phyloP scores from a whole-genome alignment of 2,113 vertebrate species.

The Chloroceryle aenea region DNA sequence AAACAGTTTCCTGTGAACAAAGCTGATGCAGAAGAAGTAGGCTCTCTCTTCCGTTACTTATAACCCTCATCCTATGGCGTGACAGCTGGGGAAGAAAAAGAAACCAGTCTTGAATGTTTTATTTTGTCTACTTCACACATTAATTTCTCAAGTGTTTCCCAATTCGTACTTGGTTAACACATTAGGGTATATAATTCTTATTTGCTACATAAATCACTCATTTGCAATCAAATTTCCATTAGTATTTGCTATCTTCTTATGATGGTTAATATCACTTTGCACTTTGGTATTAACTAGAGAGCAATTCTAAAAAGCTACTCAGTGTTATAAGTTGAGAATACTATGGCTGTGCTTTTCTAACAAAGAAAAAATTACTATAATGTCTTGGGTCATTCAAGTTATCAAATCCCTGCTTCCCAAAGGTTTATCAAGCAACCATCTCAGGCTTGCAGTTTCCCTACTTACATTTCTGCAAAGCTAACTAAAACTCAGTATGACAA shows the following conservation, averaged over 20 bases:
- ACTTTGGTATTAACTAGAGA: slow-evolving; percentile 53
- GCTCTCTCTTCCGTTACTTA: background rate
- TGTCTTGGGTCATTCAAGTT: slow-evolving; percentile 16
- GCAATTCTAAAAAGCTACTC: background rate
- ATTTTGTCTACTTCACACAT: slow-evolving; percentile 53
- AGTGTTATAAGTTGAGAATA: background rate
- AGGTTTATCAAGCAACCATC: background rate
- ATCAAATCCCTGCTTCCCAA: slow-evolving; percentile 2
- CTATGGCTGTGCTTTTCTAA: background rate
- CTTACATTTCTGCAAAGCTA: background rate
- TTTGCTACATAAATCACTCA: slow-evolving; percentile 46
- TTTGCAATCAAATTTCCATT: slow-evolving; percentile 64
- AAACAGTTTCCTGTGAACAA: background rate
- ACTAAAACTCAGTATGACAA: background rate
- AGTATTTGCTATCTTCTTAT: slow-evolving; percentile 51
- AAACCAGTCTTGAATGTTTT: background rate
- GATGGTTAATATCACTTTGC: slow-evolving; percentile 34
- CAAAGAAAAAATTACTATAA: slow-evolving; percentile 27
- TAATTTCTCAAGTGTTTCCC: slow-evolving; percentile 64
- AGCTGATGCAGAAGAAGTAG: background rate
- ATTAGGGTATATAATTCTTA: slow-evolving; percentile 46
- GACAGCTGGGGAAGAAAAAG: background rate
- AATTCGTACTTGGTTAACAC: slow-evolving; percentile 51
- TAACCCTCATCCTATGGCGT: background rate
- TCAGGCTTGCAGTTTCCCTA: background rate